Conservation (phyloP, 2,797 vertebrate species). For the Sebastes aleutianus region DNA sequence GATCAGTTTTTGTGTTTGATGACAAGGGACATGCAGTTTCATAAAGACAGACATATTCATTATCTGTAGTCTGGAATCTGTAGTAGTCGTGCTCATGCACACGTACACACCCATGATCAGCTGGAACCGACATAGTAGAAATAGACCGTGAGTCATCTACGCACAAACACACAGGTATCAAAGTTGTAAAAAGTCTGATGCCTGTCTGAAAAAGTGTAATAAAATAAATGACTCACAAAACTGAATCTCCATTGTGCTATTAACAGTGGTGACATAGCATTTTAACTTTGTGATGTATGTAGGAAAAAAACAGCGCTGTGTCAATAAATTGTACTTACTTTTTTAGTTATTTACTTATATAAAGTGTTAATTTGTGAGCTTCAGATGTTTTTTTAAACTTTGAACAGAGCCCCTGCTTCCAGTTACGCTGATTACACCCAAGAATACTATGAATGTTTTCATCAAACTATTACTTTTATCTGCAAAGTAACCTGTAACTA, state of each 20-base stretch:
- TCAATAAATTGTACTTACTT: too few species aligned
- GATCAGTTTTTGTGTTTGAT: too few species aligned
- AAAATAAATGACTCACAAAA: not conserved
- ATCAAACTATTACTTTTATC: not conserved
- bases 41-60: not conserved
- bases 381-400: too few species aligned
- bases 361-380: too few species aligned
- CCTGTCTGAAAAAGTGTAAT: not conserved
- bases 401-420: not conserved
- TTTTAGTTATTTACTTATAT: too few species aligned
- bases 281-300: not conserved
- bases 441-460: not conserved
- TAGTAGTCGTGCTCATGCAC: too few species aligned
- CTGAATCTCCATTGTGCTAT: not conserved
- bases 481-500: not conserved
- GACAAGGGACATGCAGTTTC: too few species aligned
- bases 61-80: too few species aligned
- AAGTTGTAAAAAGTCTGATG: not conserved
- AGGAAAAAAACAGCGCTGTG: too few species aligned
- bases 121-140: not conserved
- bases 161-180: not conserved
- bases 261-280: not conserved
- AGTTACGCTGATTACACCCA: not conserved
- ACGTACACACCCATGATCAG: not conserved
- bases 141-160: not conserved